Conservation (phyloP, 2,113 vertebrate species). For the Cariama cristata region DNA sequence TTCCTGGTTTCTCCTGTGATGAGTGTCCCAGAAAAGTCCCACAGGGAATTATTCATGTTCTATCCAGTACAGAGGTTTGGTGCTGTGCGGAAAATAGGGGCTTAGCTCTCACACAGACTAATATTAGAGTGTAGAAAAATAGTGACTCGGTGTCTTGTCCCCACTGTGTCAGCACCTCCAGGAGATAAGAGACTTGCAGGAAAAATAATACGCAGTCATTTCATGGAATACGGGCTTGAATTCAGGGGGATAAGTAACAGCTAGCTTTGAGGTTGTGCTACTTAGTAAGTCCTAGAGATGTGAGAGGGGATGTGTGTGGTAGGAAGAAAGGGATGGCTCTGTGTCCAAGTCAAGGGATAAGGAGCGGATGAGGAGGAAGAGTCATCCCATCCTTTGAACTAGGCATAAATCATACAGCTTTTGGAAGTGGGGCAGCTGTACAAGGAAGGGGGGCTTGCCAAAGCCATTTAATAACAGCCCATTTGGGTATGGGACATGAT, state of each 20-base stretch:
- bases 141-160: neutral
- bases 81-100: neutral
- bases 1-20: neutral
- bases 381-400: neutral
- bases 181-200: neutral
- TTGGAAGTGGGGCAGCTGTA: neutral
- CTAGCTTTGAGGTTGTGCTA: neutral
- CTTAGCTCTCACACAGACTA: neutral
- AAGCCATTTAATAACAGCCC: neutral
- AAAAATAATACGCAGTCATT: neutral
- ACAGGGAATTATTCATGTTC: neutral
- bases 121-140: neutral
- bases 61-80: neutral
- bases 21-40: conserved; percentile 16
- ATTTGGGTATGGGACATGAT: neutral
- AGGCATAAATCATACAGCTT: neutral
- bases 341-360: too few species aligned
- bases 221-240: neutral
- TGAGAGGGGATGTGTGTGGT: neutral
- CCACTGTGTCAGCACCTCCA: neutral
- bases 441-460: neutral
- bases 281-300: neutral
- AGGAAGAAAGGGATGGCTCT: neutral
- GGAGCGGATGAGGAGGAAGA: neutral
- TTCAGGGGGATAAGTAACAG: neutral